Conservation (phyloP, 2,888 invertebrate species). For the Dermolepida albohirtum region DNA sequence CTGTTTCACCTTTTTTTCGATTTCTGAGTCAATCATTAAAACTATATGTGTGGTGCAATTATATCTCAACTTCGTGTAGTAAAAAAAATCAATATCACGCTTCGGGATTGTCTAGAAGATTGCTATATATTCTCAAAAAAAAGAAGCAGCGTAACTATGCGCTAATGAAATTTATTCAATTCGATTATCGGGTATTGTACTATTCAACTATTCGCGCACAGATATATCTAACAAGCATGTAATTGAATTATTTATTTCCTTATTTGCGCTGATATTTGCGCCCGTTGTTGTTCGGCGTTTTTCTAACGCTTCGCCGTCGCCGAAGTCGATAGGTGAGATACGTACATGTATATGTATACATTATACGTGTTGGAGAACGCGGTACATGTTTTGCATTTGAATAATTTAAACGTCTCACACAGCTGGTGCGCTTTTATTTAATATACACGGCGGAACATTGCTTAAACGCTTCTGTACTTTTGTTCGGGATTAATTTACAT, state of each 20-base stretch:
- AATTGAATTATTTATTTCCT: slow-evolving; percentile 54
- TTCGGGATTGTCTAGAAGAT: slow-evolving; percentile 50
- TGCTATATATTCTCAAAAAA: slow-evolving; percentile 10
- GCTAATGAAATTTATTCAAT: slow-evolving; percentile 55
- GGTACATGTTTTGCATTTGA: slow-evolving; percentile 29
- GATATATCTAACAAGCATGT: slow-evolving; percentile 51
- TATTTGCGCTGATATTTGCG: slow-evolving; percentile 50
- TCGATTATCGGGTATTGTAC: slow-evolving; percentile 52
- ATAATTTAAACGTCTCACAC: slow-evolving; percentile 35
- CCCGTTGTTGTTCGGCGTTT: slow-evolving; percentile 38
- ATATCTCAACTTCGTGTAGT: slow-evolving; percentile 25
- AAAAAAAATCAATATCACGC: slow-evolving; percentile 55
- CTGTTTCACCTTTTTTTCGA: too few relatives aligned
- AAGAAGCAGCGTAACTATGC: slow-evolving; percentile 45
- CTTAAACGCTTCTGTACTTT: slow-evolving; percentile 28
- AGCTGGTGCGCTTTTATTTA: slow-evolving; percentile 32
- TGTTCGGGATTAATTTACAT: slow-evolving; percentile 35
- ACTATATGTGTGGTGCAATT: slow-evolving; percentile 45
- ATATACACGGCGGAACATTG: slow-evolving; percentile 25
- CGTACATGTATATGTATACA: not conserved
- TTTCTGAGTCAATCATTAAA: slow-evolving; percentile 46
- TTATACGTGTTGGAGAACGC: slow-evolving; percentile 27
- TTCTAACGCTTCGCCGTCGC: not conserved
- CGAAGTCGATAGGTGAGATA: slow-evolving; percentile 29
- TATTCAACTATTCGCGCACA: slow-evolving; percentile 47